Evolutionary conservation across 30 jellyfish, hydroid and myxozoan species (phyloP).

Genomic region (Thelohanellus kitauei): DNA sequence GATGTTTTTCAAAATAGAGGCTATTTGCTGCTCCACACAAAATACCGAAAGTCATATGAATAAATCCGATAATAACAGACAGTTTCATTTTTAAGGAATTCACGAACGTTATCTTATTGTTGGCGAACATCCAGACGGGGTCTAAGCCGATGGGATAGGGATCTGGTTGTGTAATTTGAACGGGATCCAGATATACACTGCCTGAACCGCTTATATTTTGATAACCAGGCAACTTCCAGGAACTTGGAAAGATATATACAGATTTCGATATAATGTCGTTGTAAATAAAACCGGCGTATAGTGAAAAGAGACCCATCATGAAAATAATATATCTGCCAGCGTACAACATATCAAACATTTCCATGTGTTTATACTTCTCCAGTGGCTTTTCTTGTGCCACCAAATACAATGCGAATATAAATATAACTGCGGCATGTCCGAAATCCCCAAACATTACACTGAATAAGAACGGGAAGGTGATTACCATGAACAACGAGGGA

Average conservation of each 20-base stretch:
- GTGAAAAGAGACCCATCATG: slow-evolving; percentile 72
- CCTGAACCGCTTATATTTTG: no score
- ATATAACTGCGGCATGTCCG: slow-evolving; percentile 71
- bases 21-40: no score
- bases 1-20: no score
- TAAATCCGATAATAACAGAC: slow-evolving; percentile 60
- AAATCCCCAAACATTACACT: slow-evolving; percentile 98
- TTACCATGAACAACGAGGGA: slow-evolving; percentile 76
- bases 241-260: slow-evolving; percentile 46
- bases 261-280: slow-evolving; percentile 71
- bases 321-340: slow-evolving; percentile 71
- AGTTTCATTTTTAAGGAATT: slow-evolving; percentile 74
- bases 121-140: slow-evolving; percentile 62
- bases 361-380: slow-evolving; percentile 31
- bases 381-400: slow-evolving; percentile 37
- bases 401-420: slow-evolving; percentile 34
- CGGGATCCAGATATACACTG: no score
- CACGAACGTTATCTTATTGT: slow-evolving; percentile 37
- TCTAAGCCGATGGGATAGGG: no score
- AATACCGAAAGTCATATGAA: slow-evolving; percentile 89
- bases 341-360: slow-evolving; percentile 76
- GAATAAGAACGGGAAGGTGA: slow-evolving; percentile 77
- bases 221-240: no score
- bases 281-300: slow-evolving; percentile 60
- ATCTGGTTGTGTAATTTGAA: no score